phyloP scores from a whole-genome alignment of 2,797 vertebrate species.

The Cirrhinus molitorella region DNA sequence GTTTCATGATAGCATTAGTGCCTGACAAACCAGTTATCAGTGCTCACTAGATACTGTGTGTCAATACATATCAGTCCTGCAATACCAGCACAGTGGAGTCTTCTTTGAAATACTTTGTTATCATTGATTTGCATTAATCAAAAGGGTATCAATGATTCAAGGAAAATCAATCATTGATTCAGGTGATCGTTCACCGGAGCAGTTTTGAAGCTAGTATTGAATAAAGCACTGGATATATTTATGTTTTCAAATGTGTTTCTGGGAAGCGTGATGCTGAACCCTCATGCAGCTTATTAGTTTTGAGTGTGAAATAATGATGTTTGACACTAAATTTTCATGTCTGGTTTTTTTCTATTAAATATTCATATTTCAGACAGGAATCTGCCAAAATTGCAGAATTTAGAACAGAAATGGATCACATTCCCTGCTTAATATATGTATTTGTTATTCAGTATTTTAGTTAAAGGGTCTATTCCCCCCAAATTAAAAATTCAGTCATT shows the following conservation, averaged over 20 bases:
- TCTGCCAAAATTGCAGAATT: not conserved
- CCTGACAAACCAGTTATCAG: not conserved
- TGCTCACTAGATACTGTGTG: not conserved
- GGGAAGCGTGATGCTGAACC: not conserved
- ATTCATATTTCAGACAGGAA: not conserved
- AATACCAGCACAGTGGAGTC: not conserved
- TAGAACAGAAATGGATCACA: not conserved
- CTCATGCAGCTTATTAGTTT: not conserved
- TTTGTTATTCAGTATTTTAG: not conserved
- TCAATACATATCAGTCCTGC: not conserved
- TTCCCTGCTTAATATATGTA: not conserved
- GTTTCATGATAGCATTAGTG: not conserved
- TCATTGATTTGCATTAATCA: constrained; percentile 5
- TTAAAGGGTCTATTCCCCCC: not conserved
- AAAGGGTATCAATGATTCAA: not conserved
- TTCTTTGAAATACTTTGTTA: not conserved
- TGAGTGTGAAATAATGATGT: not conserved
- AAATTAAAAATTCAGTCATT: not conserved
- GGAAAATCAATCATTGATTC: not conserved
- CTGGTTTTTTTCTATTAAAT: constrained; percentile 1
- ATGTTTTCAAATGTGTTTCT: not conserved
- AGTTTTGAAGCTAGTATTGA: not conserved
- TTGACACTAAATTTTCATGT: not conserved
- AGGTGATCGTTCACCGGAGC: not conserved
- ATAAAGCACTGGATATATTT: not conserved